phyloP scores from a whole-genome alignment of 2,113 vertebrate genomes.

The Xiphophorus couchianus region DNA sequence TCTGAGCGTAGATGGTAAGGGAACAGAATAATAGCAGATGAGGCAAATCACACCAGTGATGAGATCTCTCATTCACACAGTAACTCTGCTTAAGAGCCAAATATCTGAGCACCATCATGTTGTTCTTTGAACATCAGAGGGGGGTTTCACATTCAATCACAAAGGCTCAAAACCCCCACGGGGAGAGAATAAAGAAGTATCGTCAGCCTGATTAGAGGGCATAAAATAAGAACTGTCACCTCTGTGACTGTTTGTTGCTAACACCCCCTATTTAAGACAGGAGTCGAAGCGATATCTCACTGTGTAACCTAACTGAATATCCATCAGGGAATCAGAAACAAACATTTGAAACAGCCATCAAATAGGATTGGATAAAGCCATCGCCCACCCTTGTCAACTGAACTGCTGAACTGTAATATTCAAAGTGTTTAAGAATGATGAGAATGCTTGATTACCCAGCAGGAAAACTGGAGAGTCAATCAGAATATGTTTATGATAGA shows the following conservation, averaged over 20 bases:
- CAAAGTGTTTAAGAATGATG: constrained; percentile 67
- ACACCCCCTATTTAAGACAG: constrained; percentile 8
- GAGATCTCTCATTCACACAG: constrained; percentile 47
- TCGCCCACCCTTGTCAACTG: constrained; percentile 14
- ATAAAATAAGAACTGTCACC: constrained; percentile 10
- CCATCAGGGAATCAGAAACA: constrained; percentile 32
- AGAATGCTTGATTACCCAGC: constrained; percentile 72
- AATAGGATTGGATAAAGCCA: constrained; percentile 8
- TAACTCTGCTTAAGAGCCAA: constrained; percentile 45
- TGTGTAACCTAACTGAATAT: constrained; percentile 6
- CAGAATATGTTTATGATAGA: constrained; percentile 59
- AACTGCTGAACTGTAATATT: constrained; percentile 41
- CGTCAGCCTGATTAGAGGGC: constrained; percentile 17
- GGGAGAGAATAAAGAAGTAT: background rate
- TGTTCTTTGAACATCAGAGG: constrained; percentile 30
- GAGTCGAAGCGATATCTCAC: background rate
- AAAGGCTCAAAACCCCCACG: constrained; percentile 1
- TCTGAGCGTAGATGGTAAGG: constrained; percentile 57
- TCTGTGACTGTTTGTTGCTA: constrained; percentile 9
- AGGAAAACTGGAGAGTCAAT: constrained; percentile 65
- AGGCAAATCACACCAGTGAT: constrained; percentile 53
- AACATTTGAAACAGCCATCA: constrained; percentile 21
- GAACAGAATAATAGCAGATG: constrained; percentile 62
- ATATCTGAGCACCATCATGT: constrained; percentile 33
- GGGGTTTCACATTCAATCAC: constrained; percentile 4